These are phyloP conservation scores for Bombylius major DNA, from an alignment of 2,888 invertebrate species.

Conservation along the genomic window DNA sequence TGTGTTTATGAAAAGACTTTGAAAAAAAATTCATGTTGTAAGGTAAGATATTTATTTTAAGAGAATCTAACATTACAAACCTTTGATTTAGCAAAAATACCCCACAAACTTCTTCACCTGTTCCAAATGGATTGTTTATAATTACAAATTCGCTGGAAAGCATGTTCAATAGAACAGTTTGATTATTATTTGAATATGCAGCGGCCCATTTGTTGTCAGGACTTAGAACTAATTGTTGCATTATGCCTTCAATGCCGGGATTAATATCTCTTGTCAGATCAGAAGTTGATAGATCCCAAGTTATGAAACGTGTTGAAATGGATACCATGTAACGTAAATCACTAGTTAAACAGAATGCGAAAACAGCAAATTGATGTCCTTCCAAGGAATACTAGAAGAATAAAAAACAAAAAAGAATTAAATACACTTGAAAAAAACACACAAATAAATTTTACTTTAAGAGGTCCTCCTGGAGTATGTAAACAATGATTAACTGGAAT, in stretches of 20 bases:
- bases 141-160: constrained; percentile 85
- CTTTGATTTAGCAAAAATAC: constrained; percentile 53
- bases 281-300: constrained; percentile 92
- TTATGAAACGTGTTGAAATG: constrained; percentile 91
- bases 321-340: constrained; percentile 90
- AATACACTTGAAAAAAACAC: background rate
- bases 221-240: constrained; percentile 85
- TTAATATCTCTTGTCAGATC: constrained; percentile 87
- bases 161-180: constrained; percentile 84
- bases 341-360: constrained; percentile 78
- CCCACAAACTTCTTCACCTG: constrained; percentile 47
- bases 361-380: constrained; percentile 96
- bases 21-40: background rate
- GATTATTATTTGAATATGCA: constrained; percentile 91
- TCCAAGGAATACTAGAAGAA: constrained; percentile 75
- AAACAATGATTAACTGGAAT: constrained; percentile 90
- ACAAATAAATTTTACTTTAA: constrained; percentile 51
- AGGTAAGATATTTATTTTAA: too few relatives aligned
- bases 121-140: constrained; percentile 72
- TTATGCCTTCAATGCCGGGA: constrained; percentile 89
- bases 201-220: constrained; percentile 94
- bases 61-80: constrained; percentile 16
- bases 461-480: constrained; percentile 96
- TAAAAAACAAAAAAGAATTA: constrained; percentile 10
- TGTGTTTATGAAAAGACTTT: constrained; percentile 63